Percentiles rank a stretch among this genome's conserved stretches.
Conservation (phyloP, 1,140 invertebrate species). For the Marisa cornuarietis region DNA sequence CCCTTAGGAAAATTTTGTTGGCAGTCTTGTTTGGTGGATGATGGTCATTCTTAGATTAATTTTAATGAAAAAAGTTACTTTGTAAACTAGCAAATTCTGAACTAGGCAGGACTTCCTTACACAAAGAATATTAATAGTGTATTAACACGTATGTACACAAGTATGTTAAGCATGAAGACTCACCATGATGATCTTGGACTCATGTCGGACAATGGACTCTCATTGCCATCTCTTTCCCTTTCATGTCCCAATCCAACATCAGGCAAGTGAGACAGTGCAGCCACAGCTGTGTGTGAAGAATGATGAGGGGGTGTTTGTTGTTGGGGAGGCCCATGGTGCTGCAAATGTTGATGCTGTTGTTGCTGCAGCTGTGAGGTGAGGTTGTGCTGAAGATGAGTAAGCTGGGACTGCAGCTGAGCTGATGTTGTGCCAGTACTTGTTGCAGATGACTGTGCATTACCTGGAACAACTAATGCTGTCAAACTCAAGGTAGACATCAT, state of each 20-base stretch:
- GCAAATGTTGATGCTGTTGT: constrained; percentile 13
- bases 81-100: neutral
- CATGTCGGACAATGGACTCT: constrained; percentile 50
- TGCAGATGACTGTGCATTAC: constrained; percentile 21
- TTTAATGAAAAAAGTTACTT: neutral
- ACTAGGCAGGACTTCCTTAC: no score
- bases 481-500: no score
- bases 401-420: constrained; percentile 17
- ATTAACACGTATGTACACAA: no score
- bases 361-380: constrained; percentile 17
- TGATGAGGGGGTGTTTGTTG: constrained; percentile 16
- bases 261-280: constrained; percentile 17
- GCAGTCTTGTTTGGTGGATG: neutral
- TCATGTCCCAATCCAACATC: neutral
- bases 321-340: constrained; percentile 8
- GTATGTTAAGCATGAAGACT: neutral
- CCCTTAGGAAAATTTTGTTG: neutral
- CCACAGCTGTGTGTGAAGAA: neutral
- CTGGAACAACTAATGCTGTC: neutral
- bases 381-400: constrained; percentile 15
- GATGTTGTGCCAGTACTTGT: constrained; percentile 18
- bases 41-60: neutral
- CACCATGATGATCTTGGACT: constrained; percentile 47
- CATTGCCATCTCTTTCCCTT: constrained; percentile 23
- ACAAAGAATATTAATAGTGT: no score